These are phyloP conservation scores for Crepidodera aurea DNA, from an alignment of 2,888 invertebrate genomes.

Conservation along the genomic window DNA sequence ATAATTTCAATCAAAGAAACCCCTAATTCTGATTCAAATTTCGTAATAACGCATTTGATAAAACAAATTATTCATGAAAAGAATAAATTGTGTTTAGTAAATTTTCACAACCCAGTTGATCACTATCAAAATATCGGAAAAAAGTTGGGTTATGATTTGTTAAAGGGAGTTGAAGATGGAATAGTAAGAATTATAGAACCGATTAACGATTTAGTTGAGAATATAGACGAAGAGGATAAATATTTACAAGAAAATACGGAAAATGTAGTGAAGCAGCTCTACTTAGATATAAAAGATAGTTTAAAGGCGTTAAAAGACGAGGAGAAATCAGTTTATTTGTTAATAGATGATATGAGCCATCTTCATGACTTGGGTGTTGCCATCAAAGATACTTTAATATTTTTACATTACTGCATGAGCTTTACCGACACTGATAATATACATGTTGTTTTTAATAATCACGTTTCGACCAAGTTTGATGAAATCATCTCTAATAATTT, in stretches of 20 bases:
- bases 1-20: conserved; percentile 75
- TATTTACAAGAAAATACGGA: conserved; percentile 50
- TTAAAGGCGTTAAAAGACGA: conserved; percentile 36
- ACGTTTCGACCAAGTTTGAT: conserved; percentile 67
- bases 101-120: conserved; percentile 74
- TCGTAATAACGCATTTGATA: conserved; percentile 73
- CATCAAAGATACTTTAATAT: conserved; percentile 64
- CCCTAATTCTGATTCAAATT: conserved; percentile 75
- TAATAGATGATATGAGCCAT: conserved; percentile 78
- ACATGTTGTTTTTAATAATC: conserved; percentile 68
- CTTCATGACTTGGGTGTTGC: conserved; percentile 71
- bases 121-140: conserved; percentile 80
- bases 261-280: conserved; percentile 60
- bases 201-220: conserved; percentile 62
- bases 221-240: conserved; percentile 56
- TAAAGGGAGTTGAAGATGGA: conserved; percentile 62
- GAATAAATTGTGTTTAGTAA: conserved; percentile 69
- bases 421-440: conserved; percentile 58
- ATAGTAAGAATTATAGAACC: conserved; percentile 66
- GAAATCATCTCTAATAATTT: conserved; percentile 68
- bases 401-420: conserved; percentile 63
- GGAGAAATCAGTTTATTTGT: conserved; percentile 58
- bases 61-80: conserved; percentile 72
- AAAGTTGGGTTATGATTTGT: conserved; percentile 76
- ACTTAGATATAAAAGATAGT: conserved; percentile 60